Evolutionary conservation across 2,113 vertebrate genomes (phyloP), one percentile per base, ranked within the genome.

Genomic region (Tragulus kanchil): DNA sequence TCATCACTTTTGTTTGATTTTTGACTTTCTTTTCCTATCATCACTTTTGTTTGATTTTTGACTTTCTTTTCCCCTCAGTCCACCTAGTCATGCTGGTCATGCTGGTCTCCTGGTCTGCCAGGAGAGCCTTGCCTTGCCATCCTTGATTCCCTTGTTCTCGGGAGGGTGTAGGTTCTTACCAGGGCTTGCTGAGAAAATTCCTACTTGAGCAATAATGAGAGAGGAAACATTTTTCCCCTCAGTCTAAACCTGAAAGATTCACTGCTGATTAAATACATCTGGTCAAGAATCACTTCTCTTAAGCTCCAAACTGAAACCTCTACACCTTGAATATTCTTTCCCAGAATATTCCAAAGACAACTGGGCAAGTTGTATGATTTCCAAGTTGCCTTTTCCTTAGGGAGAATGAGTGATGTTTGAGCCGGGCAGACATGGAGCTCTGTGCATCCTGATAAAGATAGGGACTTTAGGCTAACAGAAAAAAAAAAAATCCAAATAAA

Each of bases 391-490:
- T 97, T 98, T 98, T 96, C 97, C 98, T 97, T 97, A 97, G 97
- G 98, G 97, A 98, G 97, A 97, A 89, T 50, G 65, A 92, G 86
- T 95, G 94, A 69, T 54, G 56, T 97, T 97, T 28, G 83, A 96
- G 86, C 89, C 52, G 94, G 97, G 96, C 97, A 97, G 98, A 98
- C 97, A 97, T 12, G 21, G 93, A 97, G 84, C 86, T 97, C 93
- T 98, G 96, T 15, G 96, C 91, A 82, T 98, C 96, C 97, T 98
- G 97, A 98, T 98, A 98, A 98, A 98, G 98, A 98, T 96, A 98
- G 98, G 96, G 98, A 95, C 98, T 98, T 99, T 91, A 98, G 97
- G 97, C 97, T 97, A 98, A 92, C 8, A 0, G 98, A 98, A 36
- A 79, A 79, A 52, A 62, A 71, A n/a, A 79, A 79, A 81, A 56